Evolutionary conservation across 2,797 vertebrate species (phyloP), one percentile per base, ranked within the genome.

Genomic region (Microchirus variegatus): DNA sequence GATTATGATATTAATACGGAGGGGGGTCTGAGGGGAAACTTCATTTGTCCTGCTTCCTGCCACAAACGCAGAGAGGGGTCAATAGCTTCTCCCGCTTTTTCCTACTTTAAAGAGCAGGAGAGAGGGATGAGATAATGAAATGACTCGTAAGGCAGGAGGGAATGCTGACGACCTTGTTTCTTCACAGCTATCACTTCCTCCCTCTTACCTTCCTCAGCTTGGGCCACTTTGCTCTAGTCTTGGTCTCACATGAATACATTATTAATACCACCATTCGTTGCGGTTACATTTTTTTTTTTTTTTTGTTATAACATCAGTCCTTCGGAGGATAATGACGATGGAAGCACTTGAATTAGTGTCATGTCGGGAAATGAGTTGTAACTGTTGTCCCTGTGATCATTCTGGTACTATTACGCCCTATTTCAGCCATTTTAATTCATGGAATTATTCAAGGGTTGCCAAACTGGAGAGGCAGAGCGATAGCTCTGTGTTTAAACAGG

Each of bases 1-100:
- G 92, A 93, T 93, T 93, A 93, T 91, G 90, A 92, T 91, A 91
- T 93, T 91, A 93, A 91, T 91, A 88, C 72, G 61, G 84, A 79
- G 83, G 85, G 47, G 84, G 83, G 87, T 87, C 79, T 83, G 87
- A 89, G 82, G 87, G 82, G 86, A 88, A 87, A 88, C 89, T 90
- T 91, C 85, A 92, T 93, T 91, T 92, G 86, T 93, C 89, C 87
- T 68, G 72, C 84, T 43, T 76, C 79, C 87, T 89, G 90, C 84
- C 89, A 87, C 46, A 61, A 81, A 83, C 83, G 80, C 87, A 86
- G 88, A 90, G 83, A 90, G 91, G 83, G 91, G 90, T 92, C 92
- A 92, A 88, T 92, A 90, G 88, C 84, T 84, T 89, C 81, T 77
- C 52, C 79, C 58, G 79, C 87, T 81, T 88, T 86, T 78, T 77